A percentile compares a stretch with the other conserved stretches of the same genome.
Conservation (phyloP, 2,888 invertebrate genomes). For the Chouioia cunea region DNA sequence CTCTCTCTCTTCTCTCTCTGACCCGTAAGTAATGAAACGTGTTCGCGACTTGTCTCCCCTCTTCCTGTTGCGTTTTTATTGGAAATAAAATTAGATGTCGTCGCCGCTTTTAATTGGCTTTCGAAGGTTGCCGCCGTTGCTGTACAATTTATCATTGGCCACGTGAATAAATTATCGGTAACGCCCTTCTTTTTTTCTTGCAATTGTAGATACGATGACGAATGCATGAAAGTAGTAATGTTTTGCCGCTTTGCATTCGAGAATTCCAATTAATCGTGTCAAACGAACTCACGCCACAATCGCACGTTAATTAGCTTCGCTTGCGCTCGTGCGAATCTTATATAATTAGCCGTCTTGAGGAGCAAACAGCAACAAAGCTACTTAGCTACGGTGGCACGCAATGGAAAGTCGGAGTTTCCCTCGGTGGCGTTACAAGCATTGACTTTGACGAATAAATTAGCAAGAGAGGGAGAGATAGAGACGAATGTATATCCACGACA, state of each 20-base stretch:
- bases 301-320: constrained; percentile 24
- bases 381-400: constrained; percentile 34
- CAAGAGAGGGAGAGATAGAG: constrained; percentile 2
- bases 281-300: no score
- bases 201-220: constrained; percentile 32
- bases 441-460: constrained; percentile 52
- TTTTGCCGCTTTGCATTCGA: constrained; percentile 21
- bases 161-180: background rate
- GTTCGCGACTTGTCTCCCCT: constrained; percentile 39
- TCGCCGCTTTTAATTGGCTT: constrained; percentile 47
- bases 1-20: constrained; percentile 34
- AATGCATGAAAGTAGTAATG: constrained; percentile 43
- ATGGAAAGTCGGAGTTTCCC: constrained; percentile 39
- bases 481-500: background rate
- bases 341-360: constrained; percentile 21
- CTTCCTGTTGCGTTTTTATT: constrained; percentile 50
- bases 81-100: constrained; percentile 50
- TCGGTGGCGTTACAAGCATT: constrained; percentile 37
- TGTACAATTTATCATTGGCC: no score
- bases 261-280: no score
- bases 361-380: constrained; percentile 41
- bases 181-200: background rate
- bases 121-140: constrained; percentile 31
- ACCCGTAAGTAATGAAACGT: constrained; percentile 19
- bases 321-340: constrained; percentile 13